These are phyloP conservation scores for Papilio xuthus DNA, from an alignment of 1,140 invertebrate species.

Conservation along the genomic window DNA sequence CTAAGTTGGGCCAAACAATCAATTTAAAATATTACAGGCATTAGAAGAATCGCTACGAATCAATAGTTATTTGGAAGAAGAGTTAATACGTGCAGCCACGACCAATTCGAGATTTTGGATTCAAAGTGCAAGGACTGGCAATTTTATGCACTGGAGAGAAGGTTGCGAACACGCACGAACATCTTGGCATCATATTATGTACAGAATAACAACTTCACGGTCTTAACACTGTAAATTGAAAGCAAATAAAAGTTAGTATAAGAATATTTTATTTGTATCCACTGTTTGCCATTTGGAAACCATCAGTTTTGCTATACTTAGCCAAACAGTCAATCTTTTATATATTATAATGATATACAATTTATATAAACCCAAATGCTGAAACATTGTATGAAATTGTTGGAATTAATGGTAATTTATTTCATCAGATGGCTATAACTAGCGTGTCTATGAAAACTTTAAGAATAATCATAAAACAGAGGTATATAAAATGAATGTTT, in stretches of 20 bases:
- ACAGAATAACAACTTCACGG: constrained; percentile 56
- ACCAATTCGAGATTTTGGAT: constrained; percentile 56
- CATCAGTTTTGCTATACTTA: neutral
- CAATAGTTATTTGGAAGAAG: constrained; percentile 61
- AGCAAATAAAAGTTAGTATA: constrained; percentile 15
- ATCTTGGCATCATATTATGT: constrained; percentile 64
- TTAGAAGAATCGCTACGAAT: constrained; percentile 56
- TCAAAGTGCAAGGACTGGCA: constrained; percentile 50
- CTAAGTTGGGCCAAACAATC: neutral
- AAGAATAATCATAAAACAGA: too few species aligned
- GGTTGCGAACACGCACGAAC: constrained; percentile 45
- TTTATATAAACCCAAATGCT: neutral
- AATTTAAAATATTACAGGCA: too few species aligned
- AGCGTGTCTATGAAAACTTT: too few species aligned
- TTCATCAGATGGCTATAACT: too few species aligned
- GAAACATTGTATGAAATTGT: too few species aligned
- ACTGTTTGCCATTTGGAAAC: neutral
- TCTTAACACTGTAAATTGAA: constrained; percentile 16
- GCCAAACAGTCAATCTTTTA: neutral
- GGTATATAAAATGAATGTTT: neutral
- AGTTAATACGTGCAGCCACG: constrained; percentile 49
- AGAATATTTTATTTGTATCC: neutral
- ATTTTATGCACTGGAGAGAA: constrained; percentile 55
- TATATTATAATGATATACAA: too few species aligned
- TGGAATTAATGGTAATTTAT: too few species aligned